Base-by-base conservation (phyloP, 2,113 vertebrate species). In the Oryzias curvinotus region DNA sequence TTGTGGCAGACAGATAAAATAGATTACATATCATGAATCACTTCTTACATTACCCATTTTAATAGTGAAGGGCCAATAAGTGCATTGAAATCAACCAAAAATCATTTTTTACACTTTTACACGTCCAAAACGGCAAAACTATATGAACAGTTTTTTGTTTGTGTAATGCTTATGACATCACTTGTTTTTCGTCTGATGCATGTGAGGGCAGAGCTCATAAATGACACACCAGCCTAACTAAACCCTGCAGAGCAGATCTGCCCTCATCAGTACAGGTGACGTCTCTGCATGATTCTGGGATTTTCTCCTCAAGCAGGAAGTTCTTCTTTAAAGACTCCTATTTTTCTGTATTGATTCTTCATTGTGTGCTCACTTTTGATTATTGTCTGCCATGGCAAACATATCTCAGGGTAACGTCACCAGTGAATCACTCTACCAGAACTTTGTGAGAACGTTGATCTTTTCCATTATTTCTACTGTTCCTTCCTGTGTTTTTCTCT, bases 401-500 rank as follows among this genome's bases (percentile, higher is more conserved):
- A 21, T 41, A 14, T 68, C 54, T 48, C 13, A 14, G n/a, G 25
- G 13, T 15, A 76, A 81, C 7, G 8, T 23, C 30, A 71, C 66
- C 8, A 7, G 0, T 26, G 57, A n/a, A 13, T 18, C 4, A 1
- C n/a, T 63, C 52, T 47, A 50, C 28, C 18, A 26, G 43, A 26
- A 21, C 0, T 7, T 60, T 1, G 0, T 78, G 25, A 77, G 52
- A 10, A 21, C 0, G 6, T 13, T 42, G 15, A 1, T 71, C 3
- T 13, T 69, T 3, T 51, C 44, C 2, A 6, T 1, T 10, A 0
- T 65, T 4, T 55, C 25, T 0, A 62, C 63, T 0, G 10, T 60
- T 3, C 63, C 69, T 1, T 82, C 71, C 42, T 77, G 43, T 13
- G 13, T 78, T 1, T 79, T 79, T 10, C 51, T 86, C 41, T 48